Percentiles rank a stretch among this genome's conserved stretches.
These are phyloP conservation scores for Condylura cristata DNA, from an alignment of 2,113 vertebrate species.

Conservation along the genomic window DNA sequence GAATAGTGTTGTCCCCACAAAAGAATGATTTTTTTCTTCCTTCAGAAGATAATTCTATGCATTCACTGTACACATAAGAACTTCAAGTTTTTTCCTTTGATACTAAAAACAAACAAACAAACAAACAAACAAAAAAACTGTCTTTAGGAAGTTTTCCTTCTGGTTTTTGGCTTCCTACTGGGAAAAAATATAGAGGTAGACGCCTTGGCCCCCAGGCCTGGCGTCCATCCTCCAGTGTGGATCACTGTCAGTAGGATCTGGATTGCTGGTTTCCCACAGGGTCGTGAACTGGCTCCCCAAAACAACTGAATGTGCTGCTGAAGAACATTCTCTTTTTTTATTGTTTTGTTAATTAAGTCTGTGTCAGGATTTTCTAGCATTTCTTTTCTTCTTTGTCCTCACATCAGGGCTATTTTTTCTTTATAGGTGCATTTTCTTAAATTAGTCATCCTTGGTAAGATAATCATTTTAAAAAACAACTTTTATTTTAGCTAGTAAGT, in stretches of 20 bases:
- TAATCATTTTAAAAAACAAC: neutral
- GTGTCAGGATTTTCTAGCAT: neutral
- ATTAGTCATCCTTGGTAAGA: neutral
- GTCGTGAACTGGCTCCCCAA: neutral
- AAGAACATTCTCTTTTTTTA: neutral
- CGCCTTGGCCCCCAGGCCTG: neutral
- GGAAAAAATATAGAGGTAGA: neutral
- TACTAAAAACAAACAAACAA: neutral
- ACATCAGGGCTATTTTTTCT: neutral
- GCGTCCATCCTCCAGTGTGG: neutral
- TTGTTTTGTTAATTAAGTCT: neutral
- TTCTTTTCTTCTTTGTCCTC: neutral
- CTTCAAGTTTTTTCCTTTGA: constrained; percentile 30
- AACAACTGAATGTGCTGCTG: neutral
- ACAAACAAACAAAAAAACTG: no score
- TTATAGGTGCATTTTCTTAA: neutral
- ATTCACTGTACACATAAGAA: neutral
- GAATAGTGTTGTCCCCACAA: neutral
- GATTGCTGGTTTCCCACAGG: accelerated
- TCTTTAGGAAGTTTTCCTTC: constrained; percentile 2
- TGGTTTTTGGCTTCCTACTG: constrained; percentile 31
- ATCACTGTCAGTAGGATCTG: neutral
- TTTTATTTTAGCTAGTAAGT: neutral
- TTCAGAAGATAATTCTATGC: neutral
- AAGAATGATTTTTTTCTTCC: neutral